Conservation (phyloP, 2,113 vertebrate species). For the Peromyscus maniculatus region DNA sequence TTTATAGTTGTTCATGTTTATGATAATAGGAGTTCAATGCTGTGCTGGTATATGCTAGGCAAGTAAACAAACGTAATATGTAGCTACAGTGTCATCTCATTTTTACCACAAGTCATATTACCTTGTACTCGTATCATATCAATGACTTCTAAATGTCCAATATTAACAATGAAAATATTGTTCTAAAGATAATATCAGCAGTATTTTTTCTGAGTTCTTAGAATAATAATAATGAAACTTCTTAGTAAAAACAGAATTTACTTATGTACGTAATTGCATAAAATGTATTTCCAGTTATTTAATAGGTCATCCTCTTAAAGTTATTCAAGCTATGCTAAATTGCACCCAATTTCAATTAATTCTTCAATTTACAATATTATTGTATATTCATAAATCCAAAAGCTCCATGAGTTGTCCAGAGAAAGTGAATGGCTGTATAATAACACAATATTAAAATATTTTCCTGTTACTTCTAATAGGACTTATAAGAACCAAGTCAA, state of each 20-base stretch:
- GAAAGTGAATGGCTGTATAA: not conserved
- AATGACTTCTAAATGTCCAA: not conserved
- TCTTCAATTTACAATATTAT: not conserved
- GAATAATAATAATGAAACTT: not conserved
- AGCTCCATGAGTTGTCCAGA: not conserved
- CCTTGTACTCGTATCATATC: not conserved
- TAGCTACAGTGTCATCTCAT: not conserved
- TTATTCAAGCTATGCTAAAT: not conserved
- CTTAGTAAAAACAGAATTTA: not conserved
- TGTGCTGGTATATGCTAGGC: not conserved
- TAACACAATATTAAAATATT: not conserved
- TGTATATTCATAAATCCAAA: not conserved
- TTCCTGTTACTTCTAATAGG: not conserved
- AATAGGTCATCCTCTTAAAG: not conserved
- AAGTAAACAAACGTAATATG: not conserved
- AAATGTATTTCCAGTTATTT: not conserved
- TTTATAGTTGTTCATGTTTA: not conserved
- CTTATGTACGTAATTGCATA: not conserved
- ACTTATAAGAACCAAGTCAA: not conserved
- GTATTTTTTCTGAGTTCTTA: not conserved
- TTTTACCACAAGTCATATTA: not conserved
- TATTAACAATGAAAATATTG: slow-evolving; percentile 7
- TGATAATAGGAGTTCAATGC: not conserved
- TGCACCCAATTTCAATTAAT: not conserved
- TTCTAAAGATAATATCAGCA: slow-evolving; percentile 2